Base-by-base conservation (phyloP, 2,888 invertebrate species). In the Coelinius sp. region DNA sequence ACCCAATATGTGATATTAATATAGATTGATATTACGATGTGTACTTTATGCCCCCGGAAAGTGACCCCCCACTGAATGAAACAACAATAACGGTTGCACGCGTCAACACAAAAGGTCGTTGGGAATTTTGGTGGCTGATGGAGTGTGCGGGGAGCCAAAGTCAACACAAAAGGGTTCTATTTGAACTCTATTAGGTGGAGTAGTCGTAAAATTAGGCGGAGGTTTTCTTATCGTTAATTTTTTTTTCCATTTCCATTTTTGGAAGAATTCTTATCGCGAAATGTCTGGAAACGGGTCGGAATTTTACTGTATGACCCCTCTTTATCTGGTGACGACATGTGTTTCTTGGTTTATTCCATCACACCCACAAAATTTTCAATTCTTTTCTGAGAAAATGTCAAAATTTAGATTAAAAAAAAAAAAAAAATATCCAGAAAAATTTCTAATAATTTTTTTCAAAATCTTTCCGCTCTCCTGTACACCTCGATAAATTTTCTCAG, bases 21-120 rank as follows among this genome's bases (percentile, higher is more conserved):
- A 49, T 46, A 66, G 25, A 49, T 66, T 49, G 64, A 64, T 64
- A 35, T 64, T 64, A 25, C 41, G 41, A 44, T 41, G 56, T 63
- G 20, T 12, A 24, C 44, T 65, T 41, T 20, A 1, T 12, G 65
- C 44, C 65, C 46, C 27, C 14, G 4, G 6, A 49, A 56, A 27
- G 56, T 25, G 56, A 27, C 56, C 63, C 66, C 63, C 66, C 53
- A n/a, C n/a, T 8, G 35, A 59, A 14, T 59, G 59, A 17, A 17
- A 35, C 31, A 59, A 31, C 27, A 31, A 46, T 66, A 20, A 35
- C 41, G 46, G 20, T 27, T 14, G 31, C 66, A 66, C 66, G 66
- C 46, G 66, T 20, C 31, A 17, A 22, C 17, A 41, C 63, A 63
- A 63, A 25, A 17, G 66, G 25, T 17, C 44, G 17, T n/a, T 31